Base-by-base conservation (phyloP, 2,113 vertebrate genomes). In the Scopus umbretta region DNA sequence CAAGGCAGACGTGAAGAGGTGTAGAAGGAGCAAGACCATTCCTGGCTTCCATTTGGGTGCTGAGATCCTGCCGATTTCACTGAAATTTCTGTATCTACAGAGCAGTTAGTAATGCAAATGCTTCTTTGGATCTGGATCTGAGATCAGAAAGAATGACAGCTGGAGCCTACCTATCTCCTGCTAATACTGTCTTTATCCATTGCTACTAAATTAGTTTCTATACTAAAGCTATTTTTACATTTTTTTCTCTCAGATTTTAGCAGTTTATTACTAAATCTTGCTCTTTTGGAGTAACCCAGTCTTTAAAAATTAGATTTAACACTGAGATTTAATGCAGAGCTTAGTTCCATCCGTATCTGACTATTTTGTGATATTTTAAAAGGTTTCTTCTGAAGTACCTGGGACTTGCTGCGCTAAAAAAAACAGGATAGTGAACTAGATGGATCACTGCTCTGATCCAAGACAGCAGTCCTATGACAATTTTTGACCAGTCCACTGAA, bases 251-350 rank as follows among this genome's bases (percentile, higher is more conserved):
- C 36, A 58, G 73, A 83, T 96, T 91, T 95, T 91, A 86, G 61
- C 2, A 4, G 56, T 92, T 97, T 89, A 61, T 94, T 91, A 82
- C 70, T 72, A 95, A 75, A 72, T 85, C 73, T 87, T 79, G 8
- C 73, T 84, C 76, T 91, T 94, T 49, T 72, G 40, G 58, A 56
- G 86, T 96, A 91, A 95, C 89, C 49, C 38, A 80, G 55, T 89
- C 88, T 85, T 94, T 92, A 72, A 89, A 68, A 82, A 91, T 89
- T 23, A 87, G 34, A 29, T 63, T 88, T 95, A 90, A 92, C 85
- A 55, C 49, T 50, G 50, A 74, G 61, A 78, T 88, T 80, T 78
- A 88, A 61, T 66, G 43, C 30, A 79, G 43, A 68, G 21, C 15
- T 94, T 90, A 62, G 56, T 71, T 71, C 65, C 89, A 79, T 71